Percentiles rank a stretch among this genome's conserved stretches.
These are phyloP conservation scores for Potamarius usumacintae DNA, from an alignment of 2,113 vertebrate species.

Conservation along the genomic window DNA sequence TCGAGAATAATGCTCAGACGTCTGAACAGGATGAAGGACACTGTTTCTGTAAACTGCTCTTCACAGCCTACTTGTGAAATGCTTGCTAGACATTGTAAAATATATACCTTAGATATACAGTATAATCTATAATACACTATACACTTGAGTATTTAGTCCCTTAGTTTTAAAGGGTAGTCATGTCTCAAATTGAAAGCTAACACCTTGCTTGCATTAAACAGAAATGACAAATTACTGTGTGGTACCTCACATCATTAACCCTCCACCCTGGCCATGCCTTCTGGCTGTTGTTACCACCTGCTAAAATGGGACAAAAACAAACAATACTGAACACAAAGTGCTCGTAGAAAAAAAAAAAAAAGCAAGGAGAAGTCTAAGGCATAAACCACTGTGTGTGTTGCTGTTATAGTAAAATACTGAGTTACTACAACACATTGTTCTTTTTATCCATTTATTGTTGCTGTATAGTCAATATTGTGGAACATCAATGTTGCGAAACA, in stretches of 20 bases:
- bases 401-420: not conserved
- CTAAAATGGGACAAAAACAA: not conserved
- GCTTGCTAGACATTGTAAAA: not conserved
- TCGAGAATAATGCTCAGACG: not conserved
- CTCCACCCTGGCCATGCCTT: not conserved
- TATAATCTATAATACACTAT: not conserved
- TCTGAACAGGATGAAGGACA: not conserved
- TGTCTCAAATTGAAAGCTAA: not conserved
- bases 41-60: not conserved
- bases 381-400: not conserved
- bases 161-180: not conserved
- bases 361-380: not conserved
- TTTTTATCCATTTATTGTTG: not conserved
- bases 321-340: not conserved
- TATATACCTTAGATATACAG: not conserved
- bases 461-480: not conserved
- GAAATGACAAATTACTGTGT: not conserved
- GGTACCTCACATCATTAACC: not conserved
- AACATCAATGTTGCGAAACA: too few species aligned
- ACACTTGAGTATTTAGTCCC: not conserved
- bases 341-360: not conserved
- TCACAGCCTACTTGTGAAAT: not conserved
- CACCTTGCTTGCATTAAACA: not conserved
- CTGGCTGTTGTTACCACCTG: not conserved
- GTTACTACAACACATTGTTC: not conserved